Percentiles rank a stretch among this genome's conserved stretches.
Evolutionary conservation across 2,113 vertebrate species (phyloP).

Genomic region (Spermophilus dauricus): DNA sequence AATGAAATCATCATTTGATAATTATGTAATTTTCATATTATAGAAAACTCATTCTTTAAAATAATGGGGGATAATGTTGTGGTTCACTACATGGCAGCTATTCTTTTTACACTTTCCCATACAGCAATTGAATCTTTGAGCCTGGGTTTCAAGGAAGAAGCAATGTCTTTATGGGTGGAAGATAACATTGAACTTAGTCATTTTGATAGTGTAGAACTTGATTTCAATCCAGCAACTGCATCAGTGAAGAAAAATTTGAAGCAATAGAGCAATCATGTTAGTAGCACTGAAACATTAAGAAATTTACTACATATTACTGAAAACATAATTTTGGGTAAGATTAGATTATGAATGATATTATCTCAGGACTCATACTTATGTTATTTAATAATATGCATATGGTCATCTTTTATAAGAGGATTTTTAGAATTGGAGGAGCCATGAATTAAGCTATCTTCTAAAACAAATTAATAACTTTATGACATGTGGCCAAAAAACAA

Average conservation of each 20-base stretch:
- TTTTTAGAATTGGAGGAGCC: slow-evolving; percentile 1
- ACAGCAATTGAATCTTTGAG: neutral
- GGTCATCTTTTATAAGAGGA: neutral
- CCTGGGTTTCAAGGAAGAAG: neutral
- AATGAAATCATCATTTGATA: neutral
- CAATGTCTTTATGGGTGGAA: neutral
- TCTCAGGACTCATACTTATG: neutral
- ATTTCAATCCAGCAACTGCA: neutral
- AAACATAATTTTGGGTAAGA: slow-evolving; percentile 50
- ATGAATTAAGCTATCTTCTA: neutral
- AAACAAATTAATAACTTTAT: slow-evolving; percentile 10
- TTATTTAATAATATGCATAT: slow-evolving; percentile 45
- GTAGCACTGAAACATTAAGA: slow-evolving; percentile 36
- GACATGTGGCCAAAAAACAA: neutral
- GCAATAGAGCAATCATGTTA: neutral
- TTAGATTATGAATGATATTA: slow-evolving; percentile 25
- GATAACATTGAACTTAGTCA: neutral
- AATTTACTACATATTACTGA: slow-evolving; percentile 51
- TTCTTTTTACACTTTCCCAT: neutral
- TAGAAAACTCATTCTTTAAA: neutral
- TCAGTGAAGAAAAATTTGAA: neutral
- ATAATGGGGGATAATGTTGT: neutral
- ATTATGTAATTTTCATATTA: neutral
- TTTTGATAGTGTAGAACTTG: neutral
- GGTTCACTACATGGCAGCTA: neutral